These are phyloP conservation scores for Suricata suricatta DNA, from an alignment of 2,113 vertebrate species.

Conservation along the genomic window DNA sequence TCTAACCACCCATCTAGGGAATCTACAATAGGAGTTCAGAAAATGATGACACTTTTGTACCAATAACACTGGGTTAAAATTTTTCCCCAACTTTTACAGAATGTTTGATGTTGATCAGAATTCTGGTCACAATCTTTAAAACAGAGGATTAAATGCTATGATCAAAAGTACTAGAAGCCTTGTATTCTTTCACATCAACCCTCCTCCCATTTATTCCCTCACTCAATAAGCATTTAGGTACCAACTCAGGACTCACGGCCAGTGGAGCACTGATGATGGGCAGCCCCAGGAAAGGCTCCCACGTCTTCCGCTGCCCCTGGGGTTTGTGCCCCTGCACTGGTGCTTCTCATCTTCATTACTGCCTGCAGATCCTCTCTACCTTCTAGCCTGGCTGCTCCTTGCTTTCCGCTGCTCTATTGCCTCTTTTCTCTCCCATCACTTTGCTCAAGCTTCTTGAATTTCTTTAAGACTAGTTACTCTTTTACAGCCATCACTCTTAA, in stretches of 20 bases:
- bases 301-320: not conserved
- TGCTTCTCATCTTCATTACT: not conserved
- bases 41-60: not conserved
- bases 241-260: not conserved
- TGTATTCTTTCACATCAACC: not conserved
- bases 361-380: not conserved
- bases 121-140: constrained; percentile 16
- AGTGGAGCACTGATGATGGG: fast-evolving
- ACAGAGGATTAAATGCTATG: not conserved
- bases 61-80: not conserved
- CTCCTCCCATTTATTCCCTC: not conserved
- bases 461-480: not conserved
- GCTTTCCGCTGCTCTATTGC: not conserved
- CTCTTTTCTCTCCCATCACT: not conserved
- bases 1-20: not conserved
- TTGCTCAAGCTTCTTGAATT: not conserved
- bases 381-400: not conserved
- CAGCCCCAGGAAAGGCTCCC: not conserved
- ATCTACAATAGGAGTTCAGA: not conserved
- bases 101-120: constrained; percentile 14
- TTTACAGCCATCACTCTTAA: not conserved
- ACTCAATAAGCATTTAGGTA: not conserved
- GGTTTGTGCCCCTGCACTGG: not conserved
- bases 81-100: not conserved
- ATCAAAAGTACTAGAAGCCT: not conserved